Percentiles rank a stretch among this genome's conserved stretches.
phyloP scores from a whole-genome alignment of 2,888 invertebrate species.

The Drosophila fungiperda region DNA sequence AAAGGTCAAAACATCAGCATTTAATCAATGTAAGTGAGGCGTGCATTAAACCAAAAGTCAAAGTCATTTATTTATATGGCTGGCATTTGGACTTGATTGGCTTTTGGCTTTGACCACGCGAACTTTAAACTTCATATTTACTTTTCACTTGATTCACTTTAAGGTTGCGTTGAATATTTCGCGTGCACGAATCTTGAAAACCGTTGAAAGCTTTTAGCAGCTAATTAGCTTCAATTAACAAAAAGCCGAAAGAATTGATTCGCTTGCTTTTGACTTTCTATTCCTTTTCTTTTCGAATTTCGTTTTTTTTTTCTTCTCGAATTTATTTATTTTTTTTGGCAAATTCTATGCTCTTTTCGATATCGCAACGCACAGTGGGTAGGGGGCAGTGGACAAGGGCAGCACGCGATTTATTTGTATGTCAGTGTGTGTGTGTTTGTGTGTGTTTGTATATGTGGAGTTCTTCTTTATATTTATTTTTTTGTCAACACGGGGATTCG shows the following conservation, averaged over 20 bases:
- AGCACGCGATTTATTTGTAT: conserved; percentile 65
- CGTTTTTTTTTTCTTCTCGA: conserved; percentile 10
- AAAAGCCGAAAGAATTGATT: conserved; percentile 39
- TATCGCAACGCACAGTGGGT: conserved; percentile 63
- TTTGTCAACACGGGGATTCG: conserved; percentile 64
- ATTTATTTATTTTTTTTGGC: conserved; percentile 44
- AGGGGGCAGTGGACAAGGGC: conserved; percentile 45
- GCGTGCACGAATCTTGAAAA: conserved; percentile 20
- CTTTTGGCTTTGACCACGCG: conserved; percentile 18
- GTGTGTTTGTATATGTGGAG: not conserved
- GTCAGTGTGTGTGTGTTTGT: conserved; percentile 25
- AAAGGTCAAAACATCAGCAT: conserved; percentile 65
- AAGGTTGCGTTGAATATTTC: conserved; percentile 27
- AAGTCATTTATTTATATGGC: conserved; percentile 14
- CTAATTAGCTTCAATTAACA: conserved; percentile 45
- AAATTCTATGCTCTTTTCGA: conserved; percentile 48
- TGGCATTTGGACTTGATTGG: conserved; percentile 3
- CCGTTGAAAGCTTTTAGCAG: not conserved
- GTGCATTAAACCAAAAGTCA: conserved; percentile 31
- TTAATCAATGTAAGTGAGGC: conserved; percentile 57
- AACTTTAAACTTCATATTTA: conserved; percentile 21
- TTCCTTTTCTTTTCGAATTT: conserved; percentile 11
- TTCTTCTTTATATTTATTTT: conserved; percentile 25
- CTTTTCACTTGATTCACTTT: conserved; percentile 26
- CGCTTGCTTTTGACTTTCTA: conserved; percentile 4